phyloP scores from a whole-genome alignment of 2,113 vertebrate species.

The Lathamus discolor region DNA sequence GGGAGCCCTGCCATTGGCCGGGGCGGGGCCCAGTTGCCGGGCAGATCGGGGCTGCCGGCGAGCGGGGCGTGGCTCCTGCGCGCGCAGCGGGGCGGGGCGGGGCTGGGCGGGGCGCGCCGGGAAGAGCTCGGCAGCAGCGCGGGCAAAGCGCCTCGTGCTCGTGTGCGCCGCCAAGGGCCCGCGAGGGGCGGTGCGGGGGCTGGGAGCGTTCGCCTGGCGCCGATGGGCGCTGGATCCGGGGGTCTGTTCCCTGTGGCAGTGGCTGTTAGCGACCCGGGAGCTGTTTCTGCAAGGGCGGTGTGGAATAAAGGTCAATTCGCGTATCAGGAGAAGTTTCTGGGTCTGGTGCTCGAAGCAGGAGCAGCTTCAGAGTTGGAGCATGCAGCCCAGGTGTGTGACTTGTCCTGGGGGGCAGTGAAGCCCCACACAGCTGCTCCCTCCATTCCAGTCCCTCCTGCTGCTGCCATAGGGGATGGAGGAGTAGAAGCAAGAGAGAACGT shows the following conservation, averaged over 20 bases:
- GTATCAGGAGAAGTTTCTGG: not conserved
- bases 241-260: not conserved
- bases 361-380: not conserved
- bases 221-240: not conserved
- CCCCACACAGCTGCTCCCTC: not conserved
- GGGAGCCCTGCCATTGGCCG: not conserved
- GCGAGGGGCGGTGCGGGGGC: no score
- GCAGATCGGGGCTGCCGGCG: rapidly evolving
- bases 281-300: not conserved
- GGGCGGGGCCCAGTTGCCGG: not conserved
- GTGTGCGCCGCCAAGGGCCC: no score
- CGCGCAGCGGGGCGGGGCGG: no score
- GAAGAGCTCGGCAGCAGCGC: no score
- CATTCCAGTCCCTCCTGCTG: no score
- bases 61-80: rapidly evolving
- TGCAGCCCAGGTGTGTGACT: rapidly evolving
- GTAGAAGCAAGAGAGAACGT: not conserved
- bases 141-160: no score
- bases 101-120: no score
- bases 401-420: not conserved
- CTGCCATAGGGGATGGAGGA: no score
- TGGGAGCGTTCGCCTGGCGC: not conserved
- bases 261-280: rapidly evolving
- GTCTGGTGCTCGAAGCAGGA: no score
- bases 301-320: no score